A percentile compares a stretch with the other conserved stretches of the same genome.
Evolutionary conservation across 2,888 invertebrate genomes (phyloP).

Genomic region (Autographa pulchrina): DNA sequence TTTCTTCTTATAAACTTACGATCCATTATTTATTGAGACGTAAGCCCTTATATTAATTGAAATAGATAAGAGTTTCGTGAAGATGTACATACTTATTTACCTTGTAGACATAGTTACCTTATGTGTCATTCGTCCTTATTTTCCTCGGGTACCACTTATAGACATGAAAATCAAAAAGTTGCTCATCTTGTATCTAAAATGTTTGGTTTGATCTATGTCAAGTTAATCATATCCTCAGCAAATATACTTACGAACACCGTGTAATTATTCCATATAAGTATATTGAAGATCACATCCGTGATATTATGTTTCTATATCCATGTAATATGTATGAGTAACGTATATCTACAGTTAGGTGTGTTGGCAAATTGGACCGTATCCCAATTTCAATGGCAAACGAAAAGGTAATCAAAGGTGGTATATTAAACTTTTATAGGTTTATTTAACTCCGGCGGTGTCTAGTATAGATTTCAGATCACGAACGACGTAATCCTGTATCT

Average conservation of each 20-base stretch:
- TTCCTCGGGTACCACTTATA: too few relatives aligned
- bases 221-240: slow-evolving; percentile 6
- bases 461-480: slow-evolving; percentile 78
- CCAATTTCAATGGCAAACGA: slow-evolving; percentile 33
- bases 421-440: slow-evolving; percentile 60
- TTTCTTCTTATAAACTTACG: too few relatives aligned
- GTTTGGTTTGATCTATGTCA: not conserved
- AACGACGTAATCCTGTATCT: slow-evolving; percentile 72
- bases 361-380: slow-evolving; percentile 24
- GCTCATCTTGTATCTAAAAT: not conserved
- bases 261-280: slow-evolving; percentile 4
- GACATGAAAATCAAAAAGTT: not conserved
- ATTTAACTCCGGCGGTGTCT: slow-evolving; percentile 61
- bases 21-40: not conserved
- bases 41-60: not conserved
- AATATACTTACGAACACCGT: not conserved
- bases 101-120: not conserved
- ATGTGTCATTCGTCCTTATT: not conserved
- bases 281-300: slow-evolving; percentile 5
- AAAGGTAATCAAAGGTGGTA: slow-evolving; percentile 48
- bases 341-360: not conserved
- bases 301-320: slow-evolving; percentile 5
- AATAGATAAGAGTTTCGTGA: not conserved
- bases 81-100: not conserved
- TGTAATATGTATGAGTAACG: slow-evolving; percentile 13